Conservation (phyloP, 2,113 vertebrate genomes). For the Amphilophus citrinellus region DNA sequence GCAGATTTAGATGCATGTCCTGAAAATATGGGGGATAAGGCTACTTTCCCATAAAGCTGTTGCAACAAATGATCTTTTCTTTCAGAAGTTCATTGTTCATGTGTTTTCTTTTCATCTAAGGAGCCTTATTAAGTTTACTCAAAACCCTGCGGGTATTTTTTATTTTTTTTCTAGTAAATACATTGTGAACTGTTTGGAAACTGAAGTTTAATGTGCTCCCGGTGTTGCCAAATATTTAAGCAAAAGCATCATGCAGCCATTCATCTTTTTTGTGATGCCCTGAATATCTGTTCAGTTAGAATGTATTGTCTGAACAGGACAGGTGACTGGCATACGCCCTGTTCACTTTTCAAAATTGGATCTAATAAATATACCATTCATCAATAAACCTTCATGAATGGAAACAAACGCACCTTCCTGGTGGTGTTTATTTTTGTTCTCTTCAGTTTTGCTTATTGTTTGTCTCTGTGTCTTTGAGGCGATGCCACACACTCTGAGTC, state of each 20-base stretch:
- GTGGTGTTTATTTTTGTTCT: conserved; percentile 55
- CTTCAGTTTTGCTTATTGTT: conserved; percentile 46
- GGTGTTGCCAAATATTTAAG: conserved; percentile 40
- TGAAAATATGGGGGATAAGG: conserved; percentile 25
- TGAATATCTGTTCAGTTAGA: conserved; percentile 33
- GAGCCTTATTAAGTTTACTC: conserved; percentile 23
- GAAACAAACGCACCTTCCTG: conserved; percentile 84
- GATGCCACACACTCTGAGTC: not conserved
- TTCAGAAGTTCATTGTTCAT: conserved; percentile 15
- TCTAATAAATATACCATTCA: conserved; percentile 85
- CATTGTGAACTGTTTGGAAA: conserved; percentile 38
- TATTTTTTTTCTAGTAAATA: conserved; percentile 11
- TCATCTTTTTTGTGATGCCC: conserved; percentile 23
- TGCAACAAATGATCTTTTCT: conserved; percentile 40
- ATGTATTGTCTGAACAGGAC: conserved; percentile 37
- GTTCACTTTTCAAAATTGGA: conserved; percentile 60
- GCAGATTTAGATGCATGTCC: conserved; percentile 22
- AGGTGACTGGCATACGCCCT: conserved; percentile 18
- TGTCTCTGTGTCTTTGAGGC: conserved; percentile 31
- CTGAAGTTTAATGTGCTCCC: conserved; percentile 28
- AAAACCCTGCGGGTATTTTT: conserved; percentile 28
- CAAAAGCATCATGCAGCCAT: conserved; percentile 15
- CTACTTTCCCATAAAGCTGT: conserved; percentile 25
- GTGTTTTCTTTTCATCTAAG: conserved; percentile 36
- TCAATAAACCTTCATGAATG: conserved; percentile 87